Conservation (phyloP, 2,888 invertebrate genomes). For the Conops quadrifasciatus region DNA sequence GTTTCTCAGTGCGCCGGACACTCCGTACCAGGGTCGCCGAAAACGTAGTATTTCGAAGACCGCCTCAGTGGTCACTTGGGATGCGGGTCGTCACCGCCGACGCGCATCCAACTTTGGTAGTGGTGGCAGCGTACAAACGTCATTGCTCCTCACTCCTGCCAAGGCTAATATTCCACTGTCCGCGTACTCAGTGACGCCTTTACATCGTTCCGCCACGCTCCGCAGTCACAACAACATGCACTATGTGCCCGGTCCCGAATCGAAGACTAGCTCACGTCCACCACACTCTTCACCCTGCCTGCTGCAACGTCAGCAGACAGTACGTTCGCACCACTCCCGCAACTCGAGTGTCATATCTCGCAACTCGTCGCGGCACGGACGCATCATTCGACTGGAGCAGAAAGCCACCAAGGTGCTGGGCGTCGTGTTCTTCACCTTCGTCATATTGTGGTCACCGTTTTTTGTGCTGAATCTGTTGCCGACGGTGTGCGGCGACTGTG, state of each 20-base stretch:
- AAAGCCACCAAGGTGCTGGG: slow-evolving; percentile 96
- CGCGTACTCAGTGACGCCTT: slow-evolving; percentile 60
- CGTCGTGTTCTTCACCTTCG: slow-evolving; percentile 93
- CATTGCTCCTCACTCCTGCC: slow-evolving; percentile 69
- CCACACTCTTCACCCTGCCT: slow-evolving; percentile 70
- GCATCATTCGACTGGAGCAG: slow-evolving; percentile 88
- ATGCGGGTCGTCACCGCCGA: slow-evolving; percentile 71
- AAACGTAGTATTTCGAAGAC: slow-evolving; percentile 67
- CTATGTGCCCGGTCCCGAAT: slow-evolving; percentile 16
- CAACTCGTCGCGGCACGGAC: slow-evolving; percentile 82
- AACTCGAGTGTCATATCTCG: slow-evolving; percentile 84
- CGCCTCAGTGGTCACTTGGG: slow-evolving; percentile 76
- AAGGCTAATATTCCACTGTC: slow-evolving; percentile 49
- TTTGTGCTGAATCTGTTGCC: slow-evolving; percentile 89
- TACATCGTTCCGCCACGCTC: slow-evolving; percentile 72
- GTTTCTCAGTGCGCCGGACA: slow-evolving; percentile 54
- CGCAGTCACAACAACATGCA: slow-evolving; percentile 66
- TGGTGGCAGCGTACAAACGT: slow-evolving; percentile 74
- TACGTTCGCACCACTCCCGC: slow-evolving; percentile 77
- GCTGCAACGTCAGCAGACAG: slow-evolving; percentile 68
- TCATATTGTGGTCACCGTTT: slow-evolving; percentile 95
- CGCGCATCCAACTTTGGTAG: slow-evolving; percentile 78
- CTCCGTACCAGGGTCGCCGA: slow-evolving; percentile 56
- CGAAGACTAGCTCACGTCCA: slow-evolving; percentile 63
- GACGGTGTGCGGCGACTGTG: slow-evolving; percentile 83